Conservation (phyloP, 2,113 vertebrate genomes). For the Channa argus region DNA sequence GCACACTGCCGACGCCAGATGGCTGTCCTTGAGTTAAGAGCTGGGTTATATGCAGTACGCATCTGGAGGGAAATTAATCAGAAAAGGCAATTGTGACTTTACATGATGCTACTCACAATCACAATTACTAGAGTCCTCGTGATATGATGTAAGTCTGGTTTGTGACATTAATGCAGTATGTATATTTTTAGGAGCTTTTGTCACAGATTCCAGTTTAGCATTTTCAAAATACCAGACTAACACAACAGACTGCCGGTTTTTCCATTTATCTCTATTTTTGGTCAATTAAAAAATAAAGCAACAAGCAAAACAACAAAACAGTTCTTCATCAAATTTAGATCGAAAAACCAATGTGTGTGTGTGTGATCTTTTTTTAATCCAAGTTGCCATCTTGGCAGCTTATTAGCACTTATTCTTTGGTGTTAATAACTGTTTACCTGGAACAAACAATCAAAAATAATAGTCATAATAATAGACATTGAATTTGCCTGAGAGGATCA, state of each 20-base stretch:
- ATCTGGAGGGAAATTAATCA: constrained; percentile 76
- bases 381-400: too few relatives aligned
- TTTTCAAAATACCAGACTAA: constrained; percentile 12
- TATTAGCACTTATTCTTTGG: too few relatives aligned
- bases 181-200: constrained; percentile 37
- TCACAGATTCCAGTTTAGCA: constrained; percentile 19
- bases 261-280: not conserved
- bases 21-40: constrained; percentile 74
- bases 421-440: too few relatives aligned
- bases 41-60: constrained; percentile 56
- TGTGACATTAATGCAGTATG: constrained; percentile 33
- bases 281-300: too few relatives aligned
- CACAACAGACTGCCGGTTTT: not conserved
- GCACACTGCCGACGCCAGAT: constrained; percentile 72
- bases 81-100: constrained; percentile 61
- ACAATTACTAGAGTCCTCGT: constrained; percentile 40
- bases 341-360: too few relatives aligned
- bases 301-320: too few relatives aligned
- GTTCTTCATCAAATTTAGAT: too few relatives aligned
- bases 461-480: too few relatives aligned
- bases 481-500: too few relatives aligned
- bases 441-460: too few relatives aligned
- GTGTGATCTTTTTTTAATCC: too few relatives aligned
- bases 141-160: constrained; percentile 55
- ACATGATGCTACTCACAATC: constrained; percentile 60